Base-by-base conservation (phyloP, 2,888 invertebrate genomes). In the Caenorhabditis macrosperma region DNA sequence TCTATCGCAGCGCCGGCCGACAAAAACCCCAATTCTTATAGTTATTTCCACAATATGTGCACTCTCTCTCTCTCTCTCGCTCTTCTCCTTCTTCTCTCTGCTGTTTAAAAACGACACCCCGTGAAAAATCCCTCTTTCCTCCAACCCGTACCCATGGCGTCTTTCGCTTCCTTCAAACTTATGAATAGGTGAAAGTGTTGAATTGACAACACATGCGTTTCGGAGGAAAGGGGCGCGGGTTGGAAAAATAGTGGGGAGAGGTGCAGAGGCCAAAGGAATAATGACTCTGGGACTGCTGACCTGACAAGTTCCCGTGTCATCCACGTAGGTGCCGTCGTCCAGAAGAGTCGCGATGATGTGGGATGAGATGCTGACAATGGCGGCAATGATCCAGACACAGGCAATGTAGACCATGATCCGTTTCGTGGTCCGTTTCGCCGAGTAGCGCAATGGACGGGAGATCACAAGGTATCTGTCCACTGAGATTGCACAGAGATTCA, bases 321-420 rank as follows among this genome's bases (percentile, higher is more conserved):
- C 60, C 35, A 59, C 59, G 59, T 57, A 61, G 54, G 67, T 78
- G 22, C 75, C 71, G 52, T 82, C 80, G 75, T 78, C 46, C 38
- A 85, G 77, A 38, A 85, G 64, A 28, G 63, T 60, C 2, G 82
- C 93, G 89, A 96, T 94, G 79, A 96, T 92, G 74, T 96, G 93
- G 4, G 97, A 97, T 10, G 96, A 96, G 78, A 97, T 93, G 84
- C 96, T 96, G 91, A 98, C 96, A 90, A 95, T 95, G 12, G 96
- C 96, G 6, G 97, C 96, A 55, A 94, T 94, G 88, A 95, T 93
- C 97, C 97, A 98, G 26, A 97, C 97, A 33, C 95, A 92, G 48
- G 94, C 94, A 81, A 97, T 95, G 92, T 92, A 92, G 17, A 91
- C 59, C 15, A 95, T 94, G 95, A 98, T 97, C 66, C 97, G 93